Conservation (phyloP, 2,797 vertebrate species). For the Champsocephalus esox region DNA sequence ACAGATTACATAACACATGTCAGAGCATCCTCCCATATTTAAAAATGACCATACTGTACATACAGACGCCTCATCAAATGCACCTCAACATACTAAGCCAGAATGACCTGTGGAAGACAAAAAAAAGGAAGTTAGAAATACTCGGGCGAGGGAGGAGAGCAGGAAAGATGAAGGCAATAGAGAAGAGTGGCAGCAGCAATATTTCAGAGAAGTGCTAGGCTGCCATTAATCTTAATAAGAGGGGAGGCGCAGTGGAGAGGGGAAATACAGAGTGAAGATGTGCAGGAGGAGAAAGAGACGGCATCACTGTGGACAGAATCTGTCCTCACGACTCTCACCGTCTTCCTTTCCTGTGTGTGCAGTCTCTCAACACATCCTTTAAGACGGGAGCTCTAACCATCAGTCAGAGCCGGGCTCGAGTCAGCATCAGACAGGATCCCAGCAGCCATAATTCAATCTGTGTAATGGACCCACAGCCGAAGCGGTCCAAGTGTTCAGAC, state of each 20-base stretch:
- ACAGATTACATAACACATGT: conserved; percentile 39
- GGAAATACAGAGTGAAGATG: conserved; percentile 57
- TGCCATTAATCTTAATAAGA: conserved; percentile 67
- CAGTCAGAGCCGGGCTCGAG: conserved; percentile 45
- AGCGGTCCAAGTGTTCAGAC: conserved; percentile 47
- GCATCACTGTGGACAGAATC: conserved; percentile 32
- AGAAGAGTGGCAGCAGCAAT: conserved; percentile 62
- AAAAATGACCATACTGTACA: conserved; percentile 17
- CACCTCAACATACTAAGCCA: conserved; percentile 43
- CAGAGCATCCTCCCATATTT: conserved; percentile 6
- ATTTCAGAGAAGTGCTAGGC: conserved; percentile 37
- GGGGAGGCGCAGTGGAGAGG: conserved; percentile 28
- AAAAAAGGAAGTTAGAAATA: conserved; percentile 60
- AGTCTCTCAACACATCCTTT: conserved; percentile 40
- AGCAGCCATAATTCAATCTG: conserved; percentile 57
- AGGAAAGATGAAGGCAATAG: conserved; percentile 62
- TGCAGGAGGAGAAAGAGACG: conserved; percentile 35
- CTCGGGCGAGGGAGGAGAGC: conserved; percentile 31
- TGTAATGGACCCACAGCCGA: conserved; percentile 49
- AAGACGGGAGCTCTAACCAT: conserved; percentile 46
- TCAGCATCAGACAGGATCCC: conserved; percentile 41
- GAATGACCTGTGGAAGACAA: conserved; percentile 69
- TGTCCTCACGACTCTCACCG: conserved; percentile 20
- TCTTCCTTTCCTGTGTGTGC: conserved; percentile 13
- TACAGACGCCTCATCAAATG: conserved; percentile 30